Evolutionary conservation across 35 echinoderm and acorn worm genomes (phyloP), one percentile per base, ranked within the genome.

Genomic region (Diadema setosum): DNA sequence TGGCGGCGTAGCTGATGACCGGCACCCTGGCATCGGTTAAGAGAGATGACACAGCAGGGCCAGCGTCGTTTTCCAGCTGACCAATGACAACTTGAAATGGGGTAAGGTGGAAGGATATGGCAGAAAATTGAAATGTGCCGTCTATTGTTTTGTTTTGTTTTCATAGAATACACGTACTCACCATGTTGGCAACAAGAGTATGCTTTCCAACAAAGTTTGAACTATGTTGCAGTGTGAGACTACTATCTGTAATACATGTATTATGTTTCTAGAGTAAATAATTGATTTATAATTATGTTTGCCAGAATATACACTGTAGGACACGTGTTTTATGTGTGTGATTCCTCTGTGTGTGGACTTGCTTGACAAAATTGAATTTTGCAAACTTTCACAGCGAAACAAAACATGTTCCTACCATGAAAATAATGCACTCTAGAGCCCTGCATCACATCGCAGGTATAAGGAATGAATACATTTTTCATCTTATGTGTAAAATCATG

Each of bases 1-100:
- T 85, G 27, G 92, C 92, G 55, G 65, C 87, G 67, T 90, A 94
- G 69, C 92, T 94, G 81, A 94, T 82, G 34, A 89, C 67, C 37
- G 92, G 92, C 3, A 82, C 60, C 75, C 56, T 45, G 41, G 92
- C 92, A 49, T 94, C 92, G 23, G 82, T 85, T 31, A 94, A 21
- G 4, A 94, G 73, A 11, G 87, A 60, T 0, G 82, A 48, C 6
- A 82, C 92, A 29, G 87, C 83, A 60, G 87, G 46, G 6, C 81
- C 92, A 39, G 27, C 31, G 7, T 75, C 81, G 45, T 82, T 83
- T 5, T 36, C 24, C 7, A 84, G 37, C 32, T 81, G 60, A 20
- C 64, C 81, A 52, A 94, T 52, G 21, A 84, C 36, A 27, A 64
- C 81, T 86, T 50, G 6, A 23, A 43, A 63, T 45, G 29, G 34